Base-by-base conservation (phyloP, 2,113 vertebrate species). In the Vidua macroura region DNA sequence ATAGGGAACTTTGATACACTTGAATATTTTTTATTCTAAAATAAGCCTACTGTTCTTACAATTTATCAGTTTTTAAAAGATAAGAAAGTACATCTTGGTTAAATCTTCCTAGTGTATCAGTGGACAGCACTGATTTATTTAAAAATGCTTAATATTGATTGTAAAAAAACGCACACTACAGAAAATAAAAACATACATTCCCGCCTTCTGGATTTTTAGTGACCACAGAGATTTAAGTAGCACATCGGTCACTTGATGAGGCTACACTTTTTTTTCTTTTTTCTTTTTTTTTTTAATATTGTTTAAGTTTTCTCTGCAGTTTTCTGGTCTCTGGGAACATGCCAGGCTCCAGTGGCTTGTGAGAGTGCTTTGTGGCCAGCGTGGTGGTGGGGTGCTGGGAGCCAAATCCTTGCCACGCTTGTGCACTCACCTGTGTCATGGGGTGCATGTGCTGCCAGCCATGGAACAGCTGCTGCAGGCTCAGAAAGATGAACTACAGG, bases 361-460 rank as follows among this genome's bases (percentile, higher is more conserved):
- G 3, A 22, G 73, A 13, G 62, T 3, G 20, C 13, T 46, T 30
- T 15, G 3, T 39, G 8, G 14, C 21, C 13, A 4, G 62, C 0
- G 0, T 31, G 9, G 53, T 13, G 51, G 5, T 13, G 46, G 46
- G 44, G 1, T 55, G 48, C 31, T 37, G 55, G 13, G 3, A 37
- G 4, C 27, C 62, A 31, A 7, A 39, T 6, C 43, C 31, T 30
- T 46, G 25, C 14, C 43, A 11, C 12, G 2, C 9, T 3, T 11
- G 37, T 20, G 52, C 31, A 3, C 18, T 51, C 70, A 2, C 0
- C 0, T 30, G 17, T 37, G 24, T 15, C 9, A 0, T 4, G 27
- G 43, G 72, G 21, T 24, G 1, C 25, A 0, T 13, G 5, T 16
- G 49, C 51, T 74, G 70, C 55, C 33, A 4, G 25, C 37, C 7